Percentiles rank a stretch among this genome's conserved stretches.
Conservation (phyloP, 2,888 invertebrate genomes). For the Calameuta idolon region DNA sequence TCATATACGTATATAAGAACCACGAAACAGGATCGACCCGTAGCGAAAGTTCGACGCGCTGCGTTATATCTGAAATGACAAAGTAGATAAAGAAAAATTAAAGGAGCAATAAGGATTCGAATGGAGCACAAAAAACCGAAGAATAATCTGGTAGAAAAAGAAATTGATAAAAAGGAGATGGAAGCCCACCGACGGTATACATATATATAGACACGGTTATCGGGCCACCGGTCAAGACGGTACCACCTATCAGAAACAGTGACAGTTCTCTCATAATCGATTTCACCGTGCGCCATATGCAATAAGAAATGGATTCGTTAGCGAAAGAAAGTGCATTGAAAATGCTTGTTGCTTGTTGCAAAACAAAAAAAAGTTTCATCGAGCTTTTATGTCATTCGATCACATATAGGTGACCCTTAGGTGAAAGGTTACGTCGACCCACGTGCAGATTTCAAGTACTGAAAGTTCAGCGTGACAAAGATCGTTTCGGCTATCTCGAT, state of each 20-base stretch:
- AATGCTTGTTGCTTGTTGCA: background rate
- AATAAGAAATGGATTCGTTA: background rate
- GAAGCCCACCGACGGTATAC: background rate
- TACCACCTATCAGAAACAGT: background rate
- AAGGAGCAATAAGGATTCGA: background rate
- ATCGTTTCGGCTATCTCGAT: background rate
- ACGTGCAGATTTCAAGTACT: background rate
- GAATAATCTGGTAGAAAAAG: background rate
- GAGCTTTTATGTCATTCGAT: background rate
- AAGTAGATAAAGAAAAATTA: background rate
- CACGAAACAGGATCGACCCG: background rate
- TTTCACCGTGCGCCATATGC: background rate
- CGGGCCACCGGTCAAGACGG: background rate
- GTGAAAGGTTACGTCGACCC: background rate
- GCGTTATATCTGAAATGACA: background rate
- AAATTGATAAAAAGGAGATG: background rate
- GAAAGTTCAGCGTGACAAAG: background rate
- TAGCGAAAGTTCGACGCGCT: background rate
- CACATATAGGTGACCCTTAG: background rate
- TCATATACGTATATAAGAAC: background rate
- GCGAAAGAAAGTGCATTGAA: background rate
- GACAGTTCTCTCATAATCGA: background rate
- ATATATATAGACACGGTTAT: background rate
- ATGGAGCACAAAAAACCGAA: background rate
- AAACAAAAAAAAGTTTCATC: background rate